Conservation (phyloP, 1,140 invertebrate species). For the Meloidogyne floridensis region DNA sequence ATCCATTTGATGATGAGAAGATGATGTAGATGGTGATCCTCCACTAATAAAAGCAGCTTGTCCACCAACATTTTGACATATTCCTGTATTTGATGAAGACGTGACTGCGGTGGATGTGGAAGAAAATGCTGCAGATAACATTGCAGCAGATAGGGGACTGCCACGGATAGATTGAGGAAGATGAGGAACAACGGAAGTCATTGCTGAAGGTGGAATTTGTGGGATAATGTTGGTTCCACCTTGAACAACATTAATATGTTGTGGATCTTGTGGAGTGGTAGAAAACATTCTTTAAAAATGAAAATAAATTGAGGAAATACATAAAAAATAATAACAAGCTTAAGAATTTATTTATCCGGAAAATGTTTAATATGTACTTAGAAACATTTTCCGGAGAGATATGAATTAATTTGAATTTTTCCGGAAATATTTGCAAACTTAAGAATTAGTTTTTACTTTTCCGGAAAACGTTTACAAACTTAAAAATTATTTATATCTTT, state of each 20-base stretch:
- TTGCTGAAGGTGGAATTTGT: not conserved
- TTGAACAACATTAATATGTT: not conserved
- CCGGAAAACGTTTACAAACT: too few relatives aligned
- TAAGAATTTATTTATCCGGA: too few relatives aligned
- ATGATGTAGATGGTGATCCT: constrained; percentile 12
- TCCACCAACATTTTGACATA: not conserved
- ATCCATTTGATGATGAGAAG: constrained; percentile 23
- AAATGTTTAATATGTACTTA: too few relatives aligned
- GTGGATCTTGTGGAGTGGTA: not conserved
- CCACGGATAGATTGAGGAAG: not conserved
- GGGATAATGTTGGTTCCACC: not conserved
- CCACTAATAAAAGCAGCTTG: not conserved
- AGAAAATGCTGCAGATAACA: not conserved
- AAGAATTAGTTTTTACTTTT: too few relatives aligned
- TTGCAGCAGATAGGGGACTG: not conserved
- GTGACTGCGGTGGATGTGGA: not conserved
- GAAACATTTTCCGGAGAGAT: too few relatives aligned
- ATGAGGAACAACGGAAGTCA: not conserved
- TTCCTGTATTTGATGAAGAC: constrained; percentile 8
- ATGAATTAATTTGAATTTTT: too few relatives aligned
- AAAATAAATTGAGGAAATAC: too few relatives aligned
- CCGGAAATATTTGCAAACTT: too few relatives aligned
- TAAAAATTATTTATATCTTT: too few relatives aligned
- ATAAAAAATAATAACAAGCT: too few relatives aligned
- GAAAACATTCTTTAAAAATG: not conserved